Percentiles rank a stretch among this genome's conserved stretches.
These are phyloP conservation scores for Dasypolia templi DNA, from an alignment of 2,888 invertebrate genomes.

Conservation along the genomic window DNA sequence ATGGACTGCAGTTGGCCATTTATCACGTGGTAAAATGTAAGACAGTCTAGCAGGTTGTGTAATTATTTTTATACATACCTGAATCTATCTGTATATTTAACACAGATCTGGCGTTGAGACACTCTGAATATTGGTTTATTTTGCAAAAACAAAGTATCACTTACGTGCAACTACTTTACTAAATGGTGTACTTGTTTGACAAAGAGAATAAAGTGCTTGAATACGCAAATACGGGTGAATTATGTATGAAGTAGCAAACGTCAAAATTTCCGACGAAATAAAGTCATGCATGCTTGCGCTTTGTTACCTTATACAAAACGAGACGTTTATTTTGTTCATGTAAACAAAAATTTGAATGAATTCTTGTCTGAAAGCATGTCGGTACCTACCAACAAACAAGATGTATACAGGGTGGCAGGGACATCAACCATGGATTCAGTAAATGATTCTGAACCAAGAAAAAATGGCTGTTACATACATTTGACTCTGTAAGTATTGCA, in stretches of 20 bases:
- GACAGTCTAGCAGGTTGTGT: neutral
- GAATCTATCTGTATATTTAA: neutral
- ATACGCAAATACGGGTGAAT: slow-evolving; percentile 52
- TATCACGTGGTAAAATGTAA: neutral
- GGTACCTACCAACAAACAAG: neutral
- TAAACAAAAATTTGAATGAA: slow-evolving; percentile 30
- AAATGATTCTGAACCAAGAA: neutral
- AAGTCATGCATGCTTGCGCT: slow-evolving; percentile 24
- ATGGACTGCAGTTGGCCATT: neutral
- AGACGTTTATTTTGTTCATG: slow-evolving; percentile 18
- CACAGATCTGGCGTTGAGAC: slow-evolving; percentile 27
- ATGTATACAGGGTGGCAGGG: neutral
- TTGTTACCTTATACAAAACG: slow-evolving; percentile 25
- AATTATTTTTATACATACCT: neutral
- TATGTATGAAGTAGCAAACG: slow-evolving; percentile 54
- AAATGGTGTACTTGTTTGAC: slow-evolving; percentile 56
- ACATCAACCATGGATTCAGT: neutral
- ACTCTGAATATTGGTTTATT: slow-evolving; percentile 39
- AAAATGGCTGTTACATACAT: neutral
- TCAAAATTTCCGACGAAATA: slow-evolving; percentile 36
- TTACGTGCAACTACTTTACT: slow-evolving; percentile 55
- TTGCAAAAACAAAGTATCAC: slow-evolving; percentile 53
- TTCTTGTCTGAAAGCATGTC: slow-evolving; percentile 7
- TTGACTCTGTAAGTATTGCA: neutral
- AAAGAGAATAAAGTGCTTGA: slow-evolving; percentile 50